phyloP scores from a whole-genome alignment of 2,797 vertebrate genomes.

The Myotis planiceps region DNA sequence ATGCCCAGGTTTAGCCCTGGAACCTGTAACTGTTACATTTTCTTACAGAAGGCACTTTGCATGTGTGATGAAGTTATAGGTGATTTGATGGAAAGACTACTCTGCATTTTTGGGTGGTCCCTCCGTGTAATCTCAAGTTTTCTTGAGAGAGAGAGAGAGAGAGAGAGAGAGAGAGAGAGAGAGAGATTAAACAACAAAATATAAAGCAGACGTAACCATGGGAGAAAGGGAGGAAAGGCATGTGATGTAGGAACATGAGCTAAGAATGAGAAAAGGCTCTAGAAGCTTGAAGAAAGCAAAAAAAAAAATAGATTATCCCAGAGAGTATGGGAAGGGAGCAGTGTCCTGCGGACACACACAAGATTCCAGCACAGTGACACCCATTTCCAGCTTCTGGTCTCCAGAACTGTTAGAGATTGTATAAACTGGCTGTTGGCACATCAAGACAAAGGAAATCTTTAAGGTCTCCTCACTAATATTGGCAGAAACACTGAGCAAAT shows the following conservation, averaged over 20 bases:
- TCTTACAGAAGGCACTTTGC: background rate
- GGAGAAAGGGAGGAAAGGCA: too few species aligned
- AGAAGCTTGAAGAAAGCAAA: background rate
- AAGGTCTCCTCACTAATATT: background rate
- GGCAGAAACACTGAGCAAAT: background rate
- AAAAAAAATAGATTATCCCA: background rate
- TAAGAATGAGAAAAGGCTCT: background rate
- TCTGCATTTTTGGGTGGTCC: background rate
- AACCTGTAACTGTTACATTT: too few species aligned
- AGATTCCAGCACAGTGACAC: background rate
- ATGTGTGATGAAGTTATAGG: background rate
- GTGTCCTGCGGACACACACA: background rate
- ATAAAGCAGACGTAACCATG: background rate
- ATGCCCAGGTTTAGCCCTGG: background rate
- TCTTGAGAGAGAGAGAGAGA: background rate
- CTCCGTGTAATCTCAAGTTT: background rate
- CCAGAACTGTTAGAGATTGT: background rate
- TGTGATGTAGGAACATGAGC: background rate
- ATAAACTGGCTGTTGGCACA: too few species aligned
- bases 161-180: too few species aligned
- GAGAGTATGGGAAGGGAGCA: background rate
- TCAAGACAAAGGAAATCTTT: background rate
- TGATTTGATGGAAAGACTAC: background rate
- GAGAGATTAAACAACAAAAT: background rate
- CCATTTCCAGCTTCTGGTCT: background rate